Evolutionary conservation across 2,797 vertebrate species (phyloP).

Genomic region (Enteromius anoplus): DNA sequence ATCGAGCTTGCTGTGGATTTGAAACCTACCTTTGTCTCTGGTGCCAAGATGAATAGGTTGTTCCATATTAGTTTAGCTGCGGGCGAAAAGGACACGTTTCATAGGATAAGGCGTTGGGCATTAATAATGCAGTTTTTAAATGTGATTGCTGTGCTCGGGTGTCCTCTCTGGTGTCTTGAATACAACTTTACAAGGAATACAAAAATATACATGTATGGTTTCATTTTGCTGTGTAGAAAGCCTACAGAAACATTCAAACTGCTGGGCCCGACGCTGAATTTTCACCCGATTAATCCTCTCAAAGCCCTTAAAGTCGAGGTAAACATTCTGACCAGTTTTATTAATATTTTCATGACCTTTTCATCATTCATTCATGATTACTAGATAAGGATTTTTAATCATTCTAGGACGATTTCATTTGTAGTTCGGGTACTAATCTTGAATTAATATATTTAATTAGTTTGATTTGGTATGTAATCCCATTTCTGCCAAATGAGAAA

Average conservation of each 20-base stretch:
- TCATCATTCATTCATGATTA: neutral
- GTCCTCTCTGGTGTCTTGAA: neutral
- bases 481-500: neutral
- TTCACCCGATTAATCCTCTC: neutral
- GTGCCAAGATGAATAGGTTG: slow-evolving; percentile 46
- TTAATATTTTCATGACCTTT: neutral
- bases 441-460: neutral
- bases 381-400: neutral
- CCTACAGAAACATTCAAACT: neutral
- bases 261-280: neutral
- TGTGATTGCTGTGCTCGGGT: slow-evolving; percentile 8
- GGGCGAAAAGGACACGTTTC: slow-evolving; percentile 44
- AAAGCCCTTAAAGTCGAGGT: neutral
- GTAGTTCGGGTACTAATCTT: too few relatives aligned
- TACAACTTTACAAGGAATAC: slow-evolving; percentile 9
- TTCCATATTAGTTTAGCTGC: slow-evolving; percentile 54
- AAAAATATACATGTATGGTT: neutral
- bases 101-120: slow-evolving; percentile 43
- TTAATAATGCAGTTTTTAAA: slow-evolving; percentile 47
- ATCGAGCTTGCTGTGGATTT: slow-evolving; percentile 39
- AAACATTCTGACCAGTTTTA: neutral
- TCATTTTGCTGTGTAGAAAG: neutral
- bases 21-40: slow-evolving; percentile 41
- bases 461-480: neutral
- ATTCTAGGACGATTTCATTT: neutral